Evolutionary conservation across 2,113 vertebrate genomes (phyloP).

Genomic region (Dromas ardeola): DNA sequence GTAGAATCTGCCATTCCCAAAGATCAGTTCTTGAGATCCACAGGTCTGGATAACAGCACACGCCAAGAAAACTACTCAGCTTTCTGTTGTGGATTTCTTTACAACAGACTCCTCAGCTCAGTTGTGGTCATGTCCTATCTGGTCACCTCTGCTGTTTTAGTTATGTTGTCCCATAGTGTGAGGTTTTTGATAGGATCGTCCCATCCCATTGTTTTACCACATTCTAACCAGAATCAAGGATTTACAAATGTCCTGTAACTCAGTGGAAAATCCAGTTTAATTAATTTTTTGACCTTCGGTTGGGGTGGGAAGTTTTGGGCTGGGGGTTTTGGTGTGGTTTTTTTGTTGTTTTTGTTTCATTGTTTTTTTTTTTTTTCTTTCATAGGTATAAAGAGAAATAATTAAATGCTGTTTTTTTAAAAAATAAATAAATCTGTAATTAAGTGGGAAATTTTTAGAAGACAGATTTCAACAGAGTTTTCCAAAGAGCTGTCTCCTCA

Average conservation of each 20-base stretch:
- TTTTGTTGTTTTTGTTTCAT: not conserved
- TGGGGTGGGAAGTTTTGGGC: not conserved
- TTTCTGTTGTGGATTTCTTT: not conserved
- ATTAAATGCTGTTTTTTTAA: not conserved
- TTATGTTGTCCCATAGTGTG: not conserved
- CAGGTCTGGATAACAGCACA: not conserved
- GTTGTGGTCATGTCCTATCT: not conserved
- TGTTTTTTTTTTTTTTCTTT: not conserved
- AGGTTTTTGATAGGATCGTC: not conserved
- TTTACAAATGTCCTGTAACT: not conserved
- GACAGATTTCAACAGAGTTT: constrained; percentile 40
- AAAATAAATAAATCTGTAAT: not conserved
- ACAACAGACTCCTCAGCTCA: not conserved
- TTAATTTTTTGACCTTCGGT: not conserved
- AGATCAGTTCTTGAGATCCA: not conserved
- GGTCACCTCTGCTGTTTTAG: not conserved
- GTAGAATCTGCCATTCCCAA: not conserved
- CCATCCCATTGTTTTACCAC: not conserved
- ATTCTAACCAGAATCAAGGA: not conserved
- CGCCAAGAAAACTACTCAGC: not conserved
- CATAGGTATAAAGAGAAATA: not conserved
- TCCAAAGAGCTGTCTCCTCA: constrained; percentile 48
- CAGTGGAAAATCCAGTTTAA: not conserved
- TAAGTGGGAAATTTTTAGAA: constrained; percentile 36
- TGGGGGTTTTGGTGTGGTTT: not conserved